phyloP scores from a whole-genome alignment of 1,140 invertebrate species.

The Lysiphlebus fabarum region DNA sequence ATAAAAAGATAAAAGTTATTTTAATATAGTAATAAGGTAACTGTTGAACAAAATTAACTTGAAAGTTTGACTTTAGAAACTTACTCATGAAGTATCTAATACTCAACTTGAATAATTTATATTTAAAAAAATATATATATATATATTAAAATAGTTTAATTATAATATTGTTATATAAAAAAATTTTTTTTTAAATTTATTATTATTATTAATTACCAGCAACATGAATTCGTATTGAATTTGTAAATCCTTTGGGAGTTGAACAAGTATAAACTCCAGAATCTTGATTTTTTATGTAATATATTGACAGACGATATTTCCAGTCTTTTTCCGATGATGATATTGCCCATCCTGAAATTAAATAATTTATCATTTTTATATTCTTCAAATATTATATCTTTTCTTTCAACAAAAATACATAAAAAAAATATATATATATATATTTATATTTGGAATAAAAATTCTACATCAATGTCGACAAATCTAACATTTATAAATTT shows the following conservation, averaged over 20 bases:
- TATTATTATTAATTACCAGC: constrained; percentile 59
- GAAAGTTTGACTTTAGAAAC: too few relatives aligned
- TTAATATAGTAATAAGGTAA: too few relatives aligned
- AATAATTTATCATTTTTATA: not conserved
- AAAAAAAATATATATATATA: not conserved
- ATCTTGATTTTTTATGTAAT: constrained; percentile 76
- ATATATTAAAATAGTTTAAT: too few relatives aligned
- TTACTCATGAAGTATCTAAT: not conserved
- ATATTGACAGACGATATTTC: constrained; percentile 79
- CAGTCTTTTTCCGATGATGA: constrained; percentile 71
- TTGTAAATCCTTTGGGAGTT: constrained; percentile 73
- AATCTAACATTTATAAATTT: too few relatives aligned
- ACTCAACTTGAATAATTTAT: not conserved
- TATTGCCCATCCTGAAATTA: constrained; percentile 70
- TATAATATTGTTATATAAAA: too few relatives aligned
- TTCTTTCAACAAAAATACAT: not conserved
- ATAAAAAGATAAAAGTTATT: too few relatives aligned
- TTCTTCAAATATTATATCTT: not conserved
- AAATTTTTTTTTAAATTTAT: too few relatives aligned
- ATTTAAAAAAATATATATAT: not conserved
- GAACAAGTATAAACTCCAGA: constrained; percentile 81
- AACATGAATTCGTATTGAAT: constrained; percentile 75
- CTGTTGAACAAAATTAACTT: too few relatives aligned
- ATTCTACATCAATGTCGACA: too few relatives aligned
- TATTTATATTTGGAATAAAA: too few relatives aligned